Percentiles rank a stretch among this genome's conserved stretches.
These are phyloP conservation scores for Acipenser ruthenus DNA, from an alignment of 2,797 vertebrate genomes.

Conservation along the genomic window DNA sequence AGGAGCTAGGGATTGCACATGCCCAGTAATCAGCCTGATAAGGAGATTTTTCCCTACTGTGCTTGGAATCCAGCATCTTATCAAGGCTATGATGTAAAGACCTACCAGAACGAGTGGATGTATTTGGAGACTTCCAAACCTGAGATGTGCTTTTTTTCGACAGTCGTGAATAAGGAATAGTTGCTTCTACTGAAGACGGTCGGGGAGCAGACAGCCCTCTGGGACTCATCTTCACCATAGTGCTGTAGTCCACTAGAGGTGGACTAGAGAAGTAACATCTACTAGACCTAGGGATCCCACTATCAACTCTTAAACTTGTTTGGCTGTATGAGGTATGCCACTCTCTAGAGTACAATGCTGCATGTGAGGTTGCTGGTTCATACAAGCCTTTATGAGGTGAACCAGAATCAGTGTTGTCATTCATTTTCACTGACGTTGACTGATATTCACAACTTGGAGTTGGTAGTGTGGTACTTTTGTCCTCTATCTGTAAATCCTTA, in stretches of 20 bases:
- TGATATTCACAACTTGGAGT: constrained; percentile 13
- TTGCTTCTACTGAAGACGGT: constrained; percentile 20
- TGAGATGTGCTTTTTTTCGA: constrained; percentile 19
- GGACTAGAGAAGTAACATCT: constrained; percentile 34
- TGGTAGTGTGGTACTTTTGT: constrained; percentile 5
- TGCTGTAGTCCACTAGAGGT: constrained; percentile 34
- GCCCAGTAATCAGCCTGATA: constrained; percentile 78
- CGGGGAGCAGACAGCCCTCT: constrained; percentile 39
- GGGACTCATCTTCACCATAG: constrained; percentile 31
- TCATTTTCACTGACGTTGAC: constrained; percentile 13
- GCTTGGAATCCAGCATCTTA: not conserved
- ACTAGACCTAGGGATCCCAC: constrained; percentile 19
- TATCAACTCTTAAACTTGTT: constrained; percentile 5
- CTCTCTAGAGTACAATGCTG: constrained; percentile 30
- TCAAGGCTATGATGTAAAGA: constrained; percentile 16
- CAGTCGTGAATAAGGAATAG: constrained; percentile 22
- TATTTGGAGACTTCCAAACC: not conserved
- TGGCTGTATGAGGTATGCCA: constrained; percentile 18
- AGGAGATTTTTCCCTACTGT: constrained; percentile 34
- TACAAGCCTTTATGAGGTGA: not conserved
- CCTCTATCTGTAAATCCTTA: constrained; percentile 22
- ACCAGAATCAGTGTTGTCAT: constrained; percentile 16
- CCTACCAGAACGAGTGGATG: constrained; percentile 15
- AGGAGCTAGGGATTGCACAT: constrained; percentile 66
- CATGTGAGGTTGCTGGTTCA: constrained; percentile 18